These are phyloP conservation scores for Chionodraco myersi DNA, from an alignment of 2,113 vertebrate genomes.

Conservation along the genomic window DNA sequence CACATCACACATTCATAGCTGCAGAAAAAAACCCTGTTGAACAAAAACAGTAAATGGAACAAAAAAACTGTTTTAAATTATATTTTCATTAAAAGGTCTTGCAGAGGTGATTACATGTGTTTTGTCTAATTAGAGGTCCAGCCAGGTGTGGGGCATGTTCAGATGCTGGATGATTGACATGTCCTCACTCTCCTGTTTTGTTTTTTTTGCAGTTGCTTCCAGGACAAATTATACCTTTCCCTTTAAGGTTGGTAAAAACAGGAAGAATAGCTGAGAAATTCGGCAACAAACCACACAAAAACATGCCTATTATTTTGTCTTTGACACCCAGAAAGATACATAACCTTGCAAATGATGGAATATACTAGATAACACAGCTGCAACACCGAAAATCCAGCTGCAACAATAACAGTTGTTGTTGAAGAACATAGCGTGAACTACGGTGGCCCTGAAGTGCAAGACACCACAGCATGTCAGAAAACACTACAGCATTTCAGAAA, in stretches of 20 bases:
- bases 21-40: not conserved
- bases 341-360: no score
- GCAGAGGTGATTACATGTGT: not conserved
- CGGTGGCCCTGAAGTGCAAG: no score
- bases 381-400: no score
- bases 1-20: constrained; percentile 1
- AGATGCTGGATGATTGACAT: not conserved
- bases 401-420: no score
- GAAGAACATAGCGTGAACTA: no score
- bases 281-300: not conserved
- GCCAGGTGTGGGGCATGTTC: not conserved
- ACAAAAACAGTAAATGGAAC: not conserved
- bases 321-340: no score
- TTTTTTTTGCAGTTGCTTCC: not conserved
- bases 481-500: no score
- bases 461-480: no score
- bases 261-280: not conserved
- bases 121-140: not conserved
- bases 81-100: not conserved
- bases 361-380: no score
- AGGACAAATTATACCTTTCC: not conserved
- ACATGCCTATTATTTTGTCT: no score
- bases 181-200: not conserved
- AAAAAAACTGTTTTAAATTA: not conserved
- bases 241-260: no score